Evolutionary conservation across 2,797 vertebrate genomes (phyloP).

Genomic region (Myotis planiceps): DNA sequence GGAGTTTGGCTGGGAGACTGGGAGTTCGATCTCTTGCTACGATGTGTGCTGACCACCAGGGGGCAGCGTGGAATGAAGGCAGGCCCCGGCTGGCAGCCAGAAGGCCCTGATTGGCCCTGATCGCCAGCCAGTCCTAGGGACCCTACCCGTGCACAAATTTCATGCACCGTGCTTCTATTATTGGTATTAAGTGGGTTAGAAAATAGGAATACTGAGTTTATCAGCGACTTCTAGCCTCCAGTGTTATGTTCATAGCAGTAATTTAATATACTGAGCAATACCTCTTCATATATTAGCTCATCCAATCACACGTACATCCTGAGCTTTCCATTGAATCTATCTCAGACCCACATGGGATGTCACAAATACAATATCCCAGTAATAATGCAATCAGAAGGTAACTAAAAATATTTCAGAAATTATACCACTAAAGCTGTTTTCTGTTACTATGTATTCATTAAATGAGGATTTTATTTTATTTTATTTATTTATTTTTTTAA

Average conservation of each 20-base stretch:
- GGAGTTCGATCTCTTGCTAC: no score
- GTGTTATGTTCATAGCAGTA: background rate
- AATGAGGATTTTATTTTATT: background rate
- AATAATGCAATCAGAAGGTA: background rate
- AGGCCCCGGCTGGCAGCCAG: no score
- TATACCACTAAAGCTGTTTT: background rate
- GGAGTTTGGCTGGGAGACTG: no score
- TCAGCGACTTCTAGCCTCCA: background rate
- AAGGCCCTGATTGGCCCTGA: no score
- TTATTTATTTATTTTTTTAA: no score
- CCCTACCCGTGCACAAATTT: no score
- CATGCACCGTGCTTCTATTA: no score
- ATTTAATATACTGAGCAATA: background rate
- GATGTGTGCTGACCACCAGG: no score
- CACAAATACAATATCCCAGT: background rate
- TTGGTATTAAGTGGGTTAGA: background rate
- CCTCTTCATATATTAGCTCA: background rate
- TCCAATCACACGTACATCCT: background rate
- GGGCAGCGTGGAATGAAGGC: no score
- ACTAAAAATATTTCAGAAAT: slow-evolving; percentile 6
- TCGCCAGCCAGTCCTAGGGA: no score
- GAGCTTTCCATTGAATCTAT: background rate
- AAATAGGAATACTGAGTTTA: background rate
- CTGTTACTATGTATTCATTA: background rate
- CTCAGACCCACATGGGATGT: background rate